A percentile compares a stretch with the other conserved stretches of the same genome.
These are phyloP conservation scores for Mimumesa dahlbomi DNA, from an alignment of 2,888 invertebrate species.

Conservation along the genomic window DNA sequence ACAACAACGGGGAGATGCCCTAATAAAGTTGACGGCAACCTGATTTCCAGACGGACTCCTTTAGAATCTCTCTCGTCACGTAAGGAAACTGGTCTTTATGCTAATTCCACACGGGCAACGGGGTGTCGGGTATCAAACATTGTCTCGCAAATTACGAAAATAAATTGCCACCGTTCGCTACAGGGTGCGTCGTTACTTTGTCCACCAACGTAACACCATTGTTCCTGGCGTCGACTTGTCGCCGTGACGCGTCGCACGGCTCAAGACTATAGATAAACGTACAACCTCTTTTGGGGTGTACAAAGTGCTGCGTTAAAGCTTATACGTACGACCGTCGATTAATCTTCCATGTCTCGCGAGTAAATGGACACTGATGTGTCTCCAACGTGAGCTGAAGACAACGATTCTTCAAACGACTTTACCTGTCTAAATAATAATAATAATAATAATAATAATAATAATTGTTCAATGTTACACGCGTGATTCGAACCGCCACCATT, in stretches of 20 bases:
- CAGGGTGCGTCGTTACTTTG: slow-evolving; percentile 4
- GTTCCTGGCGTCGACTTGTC: slow-evolving; percentile 21
- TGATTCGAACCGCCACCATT: no score
- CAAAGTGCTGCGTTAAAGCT: not conserved
- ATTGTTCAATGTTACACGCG: no score
- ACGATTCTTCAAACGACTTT: no score
- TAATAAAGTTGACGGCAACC: no score
- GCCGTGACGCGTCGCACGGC: slow-evolving; percentile 8
- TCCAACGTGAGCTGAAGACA: no score
- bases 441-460: no score
- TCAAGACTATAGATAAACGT: not conserved
- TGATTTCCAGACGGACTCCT: not conserved
- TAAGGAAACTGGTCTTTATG: slow-evolving; percentile 19
- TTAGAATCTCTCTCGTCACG: not conserved
- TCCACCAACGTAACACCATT: slow-evolving; percentile 18
- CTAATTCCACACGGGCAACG: not conserved
- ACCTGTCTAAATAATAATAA: no score
- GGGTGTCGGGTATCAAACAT: not conserved
- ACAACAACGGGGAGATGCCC: no score
- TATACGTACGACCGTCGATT: not conserved
- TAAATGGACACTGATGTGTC: no score
- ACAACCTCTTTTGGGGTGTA: not conserved
- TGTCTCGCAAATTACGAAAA: slow-evolving; percentile 17
- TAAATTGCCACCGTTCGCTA: slow-evolving; percentile 21
- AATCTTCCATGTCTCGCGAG: no score